Evolutionary conservation across 2,113 vertebrate genomes (phyloP), one percentile per base, ranked within the genome.

Genomic region (Lasiurus borealis): DNA sequence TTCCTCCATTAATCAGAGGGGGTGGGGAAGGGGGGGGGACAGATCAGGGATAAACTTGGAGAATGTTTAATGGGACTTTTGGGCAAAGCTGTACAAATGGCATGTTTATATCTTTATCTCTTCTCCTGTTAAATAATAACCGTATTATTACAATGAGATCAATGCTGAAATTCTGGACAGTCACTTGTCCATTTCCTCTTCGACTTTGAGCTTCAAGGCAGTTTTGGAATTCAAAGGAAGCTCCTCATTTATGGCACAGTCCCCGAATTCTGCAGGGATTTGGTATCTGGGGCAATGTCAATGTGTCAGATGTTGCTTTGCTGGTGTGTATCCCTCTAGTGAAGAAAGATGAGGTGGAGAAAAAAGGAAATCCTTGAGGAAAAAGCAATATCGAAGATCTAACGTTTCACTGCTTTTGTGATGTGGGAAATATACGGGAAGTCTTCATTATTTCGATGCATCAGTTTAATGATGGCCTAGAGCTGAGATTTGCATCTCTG

Each of bases 401-500:
- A 31, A 77, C 29, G 16, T 36, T 84, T 95, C 62, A 18, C 10
- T n/a, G 52, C 77, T 57, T 34, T 81, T 69, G 46, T 31, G 59
- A 75, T 85, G 34, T n/a, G 19, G 59, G 72, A 78, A 86, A 34
- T 62, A 16, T 7, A 19, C 21, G 12, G 25, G 59, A 81, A 76
- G 34, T 40, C 77, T 89, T 90, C 46, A 40, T 88, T 92, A 54
- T 85, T 93, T 52, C 81, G 77, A 77, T 77, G 80, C 46, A 13
- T 91, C 76, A n/a, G 1, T 87, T 84, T 96, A 76, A 86, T 75
- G 93, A 85, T 50, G 66, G 80, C 81, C 72, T 78, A 25, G 52
- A 95, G 83, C 29, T 93, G 77, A 84, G 72, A 85, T 77, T 52
- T 92, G 50, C 57, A 48, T 72, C 82, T 94, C 82, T 15, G 40